phyloP scores from a whole-genome alignment of 2,113 vertebrate species.

The Rhinopithecus roxellana region DNA sequence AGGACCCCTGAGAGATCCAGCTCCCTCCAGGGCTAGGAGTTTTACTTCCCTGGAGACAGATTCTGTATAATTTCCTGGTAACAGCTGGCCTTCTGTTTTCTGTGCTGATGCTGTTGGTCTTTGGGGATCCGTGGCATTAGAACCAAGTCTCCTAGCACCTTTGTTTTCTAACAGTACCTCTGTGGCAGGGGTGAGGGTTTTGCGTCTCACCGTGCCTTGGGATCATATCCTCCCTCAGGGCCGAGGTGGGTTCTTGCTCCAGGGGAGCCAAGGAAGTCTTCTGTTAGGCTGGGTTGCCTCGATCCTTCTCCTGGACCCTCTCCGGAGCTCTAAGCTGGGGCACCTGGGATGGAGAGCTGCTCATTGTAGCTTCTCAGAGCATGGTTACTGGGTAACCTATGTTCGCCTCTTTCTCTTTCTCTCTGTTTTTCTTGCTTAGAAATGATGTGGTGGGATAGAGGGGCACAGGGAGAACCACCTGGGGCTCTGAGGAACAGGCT shows the following conservation, averaged over 20 bases:
- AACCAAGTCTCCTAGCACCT: not conserved
- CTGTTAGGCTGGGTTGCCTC: not conserved
- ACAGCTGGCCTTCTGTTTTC: not conserved
- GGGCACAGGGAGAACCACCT: not conserved
- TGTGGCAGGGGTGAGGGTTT: not conserved
- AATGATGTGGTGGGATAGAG: not conserved
- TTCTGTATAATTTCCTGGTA: not conserved
- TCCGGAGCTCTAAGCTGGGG: not conserved
- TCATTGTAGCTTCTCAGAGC: not conserved
- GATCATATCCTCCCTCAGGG: not conserved
- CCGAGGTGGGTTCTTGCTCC: not conserved
- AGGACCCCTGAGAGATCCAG: not conserved
- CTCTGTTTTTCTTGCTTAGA: not conserved
- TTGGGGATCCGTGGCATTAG: not conserved
- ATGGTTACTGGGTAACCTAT: not conserved
- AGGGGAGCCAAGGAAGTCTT: not conserved
- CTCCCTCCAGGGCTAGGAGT: not conserved
- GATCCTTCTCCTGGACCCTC: not conserved
- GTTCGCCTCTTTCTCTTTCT: not conserved
- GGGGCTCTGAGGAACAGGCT: not conserved
- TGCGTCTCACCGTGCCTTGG: not conserved
- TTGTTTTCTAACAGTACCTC: not conserved
- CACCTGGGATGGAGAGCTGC: not conserved
- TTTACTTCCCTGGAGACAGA: not conserved
- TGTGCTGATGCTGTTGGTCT: not conserved